Evolutionary conservation across 2,113 vertebrate genomes (phyloP), one percentile per base, ranked within the genome.

Genomic region (Coracopsis vasa): DNA sequence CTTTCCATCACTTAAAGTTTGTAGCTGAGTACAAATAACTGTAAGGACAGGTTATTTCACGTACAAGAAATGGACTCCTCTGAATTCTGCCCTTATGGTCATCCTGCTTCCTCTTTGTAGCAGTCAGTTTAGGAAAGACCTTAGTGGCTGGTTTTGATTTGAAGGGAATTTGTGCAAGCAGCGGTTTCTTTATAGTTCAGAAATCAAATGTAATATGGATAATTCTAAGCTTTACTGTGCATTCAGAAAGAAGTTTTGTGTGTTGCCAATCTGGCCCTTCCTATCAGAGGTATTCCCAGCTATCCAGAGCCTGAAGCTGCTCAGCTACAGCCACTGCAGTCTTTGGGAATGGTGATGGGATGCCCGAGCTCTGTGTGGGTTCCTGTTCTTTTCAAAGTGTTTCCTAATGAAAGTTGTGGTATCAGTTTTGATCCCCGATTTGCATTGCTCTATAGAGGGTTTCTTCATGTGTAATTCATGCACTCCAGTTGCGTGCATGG

Each of bases 391-490:
- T 95, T 95, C 85, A 90, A 77, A 93, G 77, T 42, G 20, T 77
- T 96, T 89, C 93, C 87, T 80, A 64, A 51, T 1, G 18, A 42
- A 66, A 65, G 48, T 42, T 86, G 18, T 48, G 69, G 73, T 84
- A 58, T 92, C 3, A 0, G 41, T 81, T 96, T 92, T 92, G 92
- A 86, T 91, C 86, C 25, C 8, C 0, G 2, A 94, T 96, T 95
- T 82, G 71, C 71, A 90, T 95, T 94, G 89, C 85, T 95, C 86
- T 71, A 29, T 33, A 81, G 41, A 41, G 41, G n/a, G 39, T 60
- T 86, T 81, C 79, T 80, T 90, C 62, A 91, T 97, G 44, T 88
- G 39, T 81, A 91, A 94, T 95, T 97, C 90, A 91, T 88, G 87
- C 6, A 14, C 67, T 72, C 65, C 70, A 35, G 29, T 83, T 70